Conservation (phyloP, 2,113 vertebrate species). For the Orcinus orca region DNA sequence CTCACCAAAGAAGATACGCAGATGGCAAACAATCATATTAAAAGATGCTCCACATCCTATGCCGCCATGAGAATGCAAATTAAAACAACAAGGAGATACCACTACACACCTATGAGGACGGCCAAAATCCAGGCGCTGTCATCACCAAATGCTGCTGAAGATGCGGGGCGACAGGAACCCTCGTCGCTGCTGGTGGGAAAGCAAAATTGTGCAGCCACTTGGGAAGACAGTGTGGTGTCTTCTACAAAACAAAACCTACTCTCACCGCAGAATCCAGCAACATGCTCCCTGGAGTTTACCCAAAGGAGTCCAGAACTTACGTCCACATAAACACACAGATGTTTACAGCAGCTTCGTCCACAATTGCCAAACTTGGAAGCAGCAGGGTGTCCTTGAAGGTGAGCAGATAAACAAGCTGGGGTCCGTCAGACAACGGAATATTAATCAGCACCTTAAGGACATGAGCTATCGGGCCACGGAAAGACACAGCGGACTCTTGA, state of each 20-base stretch:
- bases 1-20: background rate
- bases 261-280: background rate
- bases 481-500: background rate
- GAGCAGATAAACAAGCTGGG: background rate
- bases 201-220: background rate
- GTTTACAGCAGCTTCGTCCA: background rate
- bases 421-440: background rate
- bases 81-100: background rate
- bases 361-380: background rate
- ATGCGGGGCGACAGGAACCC: accelerated
- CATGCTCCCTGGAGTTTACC: background rate
- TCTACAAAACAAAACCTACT: background rate
- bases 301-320: background rate
- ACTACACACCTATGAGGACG: background rate
- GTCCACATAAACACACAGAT: background rate
- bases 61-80: background rate
- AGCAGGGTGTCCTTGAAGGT: background rate
- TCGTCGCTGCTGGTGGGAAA: accelerated
- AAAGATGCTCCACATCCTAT: background rate
- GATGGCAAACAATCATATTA: background rate
- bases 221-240: background rate
- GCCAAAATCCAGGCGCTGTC: accelerated
- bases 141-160: accelerated
- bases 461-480: background rate
- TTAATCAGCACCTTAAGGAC: background rate